Evolutionary conservation across 2,888 invertebrate genomes (phyloP), one percentile per base, ranked within the genome.

Genomic region (Sinodicranocentrus sp.): DNA sequence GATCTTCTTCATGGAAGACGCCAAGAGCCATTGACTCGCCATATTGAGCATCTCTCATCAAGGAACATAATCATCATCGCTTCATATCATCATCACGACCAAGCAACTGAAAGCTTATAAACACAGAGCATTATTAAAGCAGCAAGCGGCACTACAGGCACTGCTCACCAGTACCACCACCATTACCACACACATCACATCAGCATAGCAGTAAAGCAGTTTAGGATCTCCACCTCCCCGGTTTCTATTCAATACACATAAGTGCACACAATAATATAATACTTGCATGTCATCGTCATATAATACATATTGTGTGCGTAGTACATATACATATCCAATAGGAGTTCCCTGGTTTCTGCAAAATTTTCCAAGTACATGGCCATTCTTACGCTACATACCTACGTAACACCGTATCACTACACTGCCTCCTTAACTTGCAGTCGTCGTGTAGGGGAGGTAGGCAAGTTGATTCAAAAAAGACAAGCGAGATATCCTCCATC

Each of bases 1-100:
- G 44, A 26, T 43, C 39, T 43, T 77, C 67, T 63, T 65, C 78
- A 67, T 84, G 84, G 78, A 86, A 79, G 85, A 85, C 85, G 85
- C 85, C 85, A 86, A 85, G 85, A 86, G 85, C 82, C 88, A 88
- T 87, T 88, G 85, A 87, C 88, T 88, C 87, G 86, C 88, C 86
- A 87, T 87, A 85, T 86, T 86, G 86, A 88, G 86, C 82, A 61
- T 71, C 63, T 63, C 70, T 78, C 78, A 78, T 78, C 65, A 77
- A 71, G 59, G 44, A 78, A 63, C 70, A 78, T 70, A 70, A 59
- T 78, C 39, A 78, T 63, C 77, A 65, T n/a, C 67, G 21, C 52
- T 63, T 65, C 75, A 75, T 75, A 68, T 65, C 61, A 65, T 26
- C 28, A 54, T 25, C 13, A 33, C 52, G 54, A 33, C 52, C 52